phyloP scores from a whole-genome alignment of 1,140 invertebrate genomes.

The Triops longicaudatus region DNA sequence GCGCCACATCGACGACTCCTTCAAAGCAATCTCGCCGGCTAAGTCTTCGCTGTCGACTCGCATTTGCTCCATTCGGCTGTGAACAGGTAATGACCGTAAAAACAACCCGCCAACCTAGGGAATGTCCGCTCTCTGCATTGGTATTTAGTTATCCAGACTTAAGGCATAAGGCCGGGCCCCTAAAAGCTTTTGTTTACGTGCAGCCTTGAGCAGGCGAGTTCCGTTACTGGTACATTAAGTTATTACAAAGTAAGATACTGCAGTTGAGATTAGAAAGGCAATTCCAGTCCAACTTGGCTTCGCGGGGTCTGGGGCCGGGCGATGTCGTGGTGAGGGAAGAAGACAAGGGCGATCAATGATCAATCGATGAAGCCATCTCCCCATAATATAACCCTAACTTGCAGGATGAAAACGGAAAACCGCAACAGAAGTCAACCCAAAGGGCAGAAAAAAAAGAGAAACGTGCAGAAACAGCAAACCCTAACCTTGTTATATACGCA shows the following conservation, averaged over 20 bases:
- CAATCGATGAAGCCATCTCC: neutral
- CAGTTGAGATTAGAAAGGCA: too few species aligned
- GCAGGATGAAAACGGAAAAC: neutral
- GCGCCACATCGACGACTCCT: neutral
- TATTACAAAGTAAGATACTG: too few species aligned
- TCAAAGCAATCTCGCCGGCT: neutral
- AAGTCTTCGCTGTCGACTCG: slow-evolving; percentile 6
- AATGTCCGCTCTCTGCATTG: neutral
- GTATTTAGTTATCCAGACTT: neutral
- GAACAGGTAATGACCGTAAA: neutral
- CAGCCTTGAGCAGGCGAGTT: too few species aligned
- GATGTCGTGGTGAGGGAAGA: neutral
- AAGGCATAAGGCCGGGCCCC: too few species aligned
- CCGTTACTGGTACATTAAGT: too few species aligned
- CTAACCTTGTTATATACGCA: neutral
- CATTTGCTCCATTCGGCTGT: neutral
- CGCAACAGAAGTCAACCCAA: neutral
- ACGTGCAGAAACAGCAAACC: neutral
- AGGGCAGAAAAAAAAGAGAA: neutral
- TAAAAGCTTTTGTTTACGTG: too few species aligned
- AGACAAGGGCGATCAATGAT: slow-evolving; percentile 15
- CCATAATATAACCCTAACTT: slow-evolving; percentile 5
- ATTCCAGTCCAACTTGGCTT: too few species aligned
- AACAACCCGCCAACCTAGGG: neutral
- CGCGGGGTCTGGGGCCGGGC: neutral